Evolutionary conservation across 2,888 invertebrate species (phyloP), one percentile per base, ranked within the genome.

Genomic region (Deroplatys truncata): DNA sequence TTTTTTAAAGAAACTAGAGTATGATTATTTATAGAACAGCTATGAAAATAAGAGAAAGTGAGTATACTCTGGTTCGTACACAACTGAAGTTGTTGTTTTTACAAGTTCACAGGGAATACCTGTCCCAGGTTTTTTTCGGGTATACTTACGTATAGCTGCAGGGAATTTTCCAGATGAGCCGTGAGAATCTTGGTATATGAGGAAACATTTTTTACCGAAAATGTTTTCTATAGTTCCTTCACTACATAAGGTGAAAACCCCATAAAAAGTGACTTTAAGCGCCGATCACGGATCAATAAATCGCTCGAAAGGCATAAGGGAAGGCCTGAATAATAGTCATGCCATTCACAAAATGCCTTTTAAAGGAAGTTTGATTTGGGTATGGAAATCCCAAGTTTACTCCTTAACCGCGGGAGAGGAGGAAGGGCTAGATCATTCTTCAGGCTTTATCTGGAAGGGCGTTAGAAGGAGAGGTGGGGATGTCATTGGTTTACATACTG

Each of bases 111-210:
- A 20, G 1, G 20, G 0, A 3, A 20, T 25, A 2, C 5, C 20
- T 56, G 5, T 9, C 5, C 0, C 20, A 72, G 56, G 1, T 4
- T 2, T 72, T 7, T 9, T 0, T 0, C 0, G 3, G 0, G 20
- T 49, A 13, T 43, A 13, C 43, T 43, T 43, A 13, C 43, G 13
- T 43, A 43, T 43, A 43, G 43, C 43, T 43, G 43, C 20, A 72
- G 56, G 56, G 25, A 20, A 20, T 72, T 16, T 72, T 7, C 20
- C 5, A 4, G 5, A 5, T 25, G 56, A 72, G 56, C 20, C 8
- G 49, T 9, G 9, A 9, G 49, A 49, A 9, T 1, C 49, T 20
- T 72, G 20, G 20, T 7, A 20, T 72, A 72, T 72, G 56, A 72
- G 16, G 20, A 72, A 72, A 72, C 25, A 72, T 72, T 72, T 25